Conservation (phyloP, 1,140 invertebrate genomes). For the Arctopsyche grandis region DNA sequence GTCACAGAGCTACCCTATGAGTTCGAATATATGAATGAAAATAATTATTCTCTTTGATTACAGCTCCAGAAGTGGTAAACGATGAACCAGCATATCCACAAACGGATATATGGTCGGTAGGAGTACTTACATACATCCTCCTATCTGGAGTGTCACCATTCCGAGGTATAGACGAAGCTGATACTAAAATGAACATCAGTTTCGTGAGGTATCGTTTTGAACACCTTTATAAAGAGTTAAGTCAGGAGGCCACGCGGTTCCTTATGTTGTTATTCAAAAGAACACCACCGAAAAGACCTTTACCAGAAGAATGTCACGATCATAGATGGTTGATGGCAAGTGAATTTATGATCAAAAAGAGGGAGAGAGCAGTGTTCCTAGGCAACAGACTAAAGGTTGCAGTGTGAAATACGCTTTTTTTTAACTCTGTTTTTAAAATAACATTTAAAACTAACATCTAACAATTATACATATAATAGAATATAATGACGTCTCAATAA, state of each 20-base stretch:
- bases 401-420: conserved; percentile 36
- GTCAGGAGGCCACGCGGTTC: conserved; percentile 93
- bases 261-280: conserved; percentile 95
- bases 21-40: neutral
- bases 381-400: conserved; percentile 81
- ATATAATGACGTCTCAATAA: neutral
- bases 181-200: conserved; percentile 91
- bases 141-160: conserved; percentile 95
- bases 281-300: conserved; percentile 91
- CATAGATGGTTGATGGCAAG: conserved; percentile 93
- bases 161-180: conserved; percentile 80
- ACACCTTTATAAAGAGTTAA: conserved; percentile 92
- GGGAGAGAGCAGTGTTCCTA: conserved; percentile 87
- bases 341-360: conserved; percentile 92
- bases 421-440: conserved; percentile 12
- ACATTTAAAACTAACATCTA: conserved; percentile 12
- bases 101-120: conserved; percentile 96
- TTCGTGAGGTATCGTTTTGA: conserved; percentile 95
- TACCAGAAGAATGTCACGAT: conserved; percentile 93
- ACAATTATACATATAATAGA: neutral
- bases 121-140: conserved; percentile 92
- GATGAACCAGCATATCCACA: conserved; percentile 87
- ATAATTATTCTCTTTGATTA: conserved; percentile 56
- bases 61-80: conserved; percentile 92
- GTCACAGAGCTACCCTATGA: conserved; percentile 31